These are phyloP conservation scores for Hydropotes inermis DNA, from an alignment of 2,113 vertebrate genomes.

Conservation along the genomic window DNA sequence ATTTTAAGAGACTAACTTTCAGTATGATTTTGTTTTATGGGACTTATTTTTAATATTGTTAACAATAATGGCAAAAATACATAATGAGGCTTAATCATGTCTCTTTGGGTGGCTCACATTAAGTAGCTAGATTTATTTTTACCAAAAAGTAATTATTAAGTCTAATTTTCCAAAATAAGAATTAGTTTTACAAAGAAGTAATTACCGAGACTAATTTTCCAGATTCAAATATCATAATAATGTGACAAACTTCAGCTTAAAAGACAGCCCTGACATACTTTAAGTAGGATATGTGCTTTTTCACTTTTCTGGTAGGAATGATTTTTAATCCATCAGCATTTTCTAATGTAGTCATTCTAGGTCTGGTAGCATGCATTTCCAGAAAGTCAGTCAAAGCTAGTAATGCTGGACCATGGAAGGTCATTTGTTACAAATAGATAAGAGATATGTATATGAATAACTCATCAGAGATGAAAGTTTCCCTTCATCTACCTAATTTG, in stretches of 20 bases:
- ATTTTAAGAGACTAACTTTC: slow-evolving; percentile 41
- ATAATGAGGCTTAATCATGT: slow-evolving; percentile 28
- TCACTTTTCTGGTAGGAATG: not conserved
- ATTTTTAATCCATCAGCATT: not conserved
- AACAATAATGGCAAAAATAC: slow-evolving; percentile 5
- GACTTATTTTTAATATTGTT: slow-evolving; percentile 31
- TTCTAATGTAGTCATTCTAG: not conserved
- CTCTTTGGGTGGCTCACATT: slow-evolving; percentile 40
- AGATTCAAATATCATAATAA: slow-evolving; percentile 53
- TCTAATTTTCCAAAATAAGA: slow-evolving; percentile 43
- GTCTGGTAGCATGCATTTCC: not conserved
- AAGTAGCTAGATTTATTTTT: slow-evolving; percentile 45
- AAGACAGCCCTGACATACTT: not conserved
- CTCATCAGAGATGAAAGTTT: not conserved
- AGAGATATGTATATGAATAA: not conserved
- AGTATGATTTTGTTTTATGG: slow-evolving; percentile 34
- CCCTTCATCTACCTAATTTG: not conserved
- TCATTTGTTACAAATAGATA: not conserved
- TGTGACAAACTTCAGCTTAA: slow-evolving; percentile 35
- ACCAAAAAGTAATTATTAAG: slow-evolving; percentile 50
- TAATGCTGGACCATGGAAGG: not conserved
- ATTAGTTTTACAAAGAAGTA: slow-evolving; percentile 57
- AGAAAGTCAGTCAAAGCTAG: not conserved
- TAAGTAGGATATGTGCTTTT: not conserved
- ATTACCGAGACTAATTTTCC: slow-evolving; percentile 45